Base-by-base conservation (phyloP, 2,888 invertebrate species). In the Tricholauxania praeusta region DNA sequence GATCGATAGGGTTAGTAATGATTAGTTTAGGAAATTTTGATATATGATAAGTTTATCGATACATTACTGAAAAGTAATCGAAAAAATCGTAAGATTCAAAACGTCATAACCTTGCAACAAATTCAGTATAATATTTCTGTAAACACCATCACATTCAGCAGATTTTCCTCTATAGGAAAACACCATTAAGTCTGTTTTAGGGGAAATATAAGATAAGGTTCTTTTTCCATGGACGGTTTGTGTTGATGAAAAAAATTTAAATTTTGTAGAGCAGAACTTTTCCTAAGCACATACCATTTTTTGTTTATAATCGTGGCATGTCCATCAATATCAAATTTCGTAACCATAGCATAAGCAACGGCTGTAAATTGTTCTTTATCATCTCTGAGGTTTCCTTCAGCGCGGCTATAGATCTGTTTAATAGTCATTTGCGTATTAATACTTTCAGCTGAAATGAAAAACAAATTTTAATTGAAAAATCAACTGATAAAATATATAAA, bases 291-390 rank as follows among this genome's bases (percentile, higher is more conserved):
- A 77, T 80, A 79, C 86, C 91, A 91, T 85, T 88, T 89, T 14
- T 82, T 87, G 53, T 83, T 80, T 47, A 87, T 78, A 19, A 79
- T 78, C 12, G 78, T 76, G 6, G 12, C 14, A 3, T 88, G 84
- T 0, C 92, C 91, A 76, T 94, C 94, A 67, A 94, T 87, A 84
- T 94, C 92, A n/a, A 94, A 88, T 64, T 92, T 90, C 2, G 92
- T 92, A 12, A 95, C 88, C 67, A 91, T 84, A 0, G 91, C 93
- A 80, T 91, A 92, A 10, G 95, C 84, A 5, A 93, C 87, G 2
- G 91, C 92, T n/a, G 93, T 92, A 83, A 94, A 93, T 51, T 92
- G 91, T 17, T 90, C 88, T 72, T 87, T 87, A 65, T 85, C 84
- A 84, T 85, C 71, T 49, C 77, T 77, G 83, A 84, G 79, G 82